Evolutionary conservation across 2,797 vertebrate species (phyloP), one percentile per base, ranked within the genome.

Genomic region (Momotus momota): DNA sequence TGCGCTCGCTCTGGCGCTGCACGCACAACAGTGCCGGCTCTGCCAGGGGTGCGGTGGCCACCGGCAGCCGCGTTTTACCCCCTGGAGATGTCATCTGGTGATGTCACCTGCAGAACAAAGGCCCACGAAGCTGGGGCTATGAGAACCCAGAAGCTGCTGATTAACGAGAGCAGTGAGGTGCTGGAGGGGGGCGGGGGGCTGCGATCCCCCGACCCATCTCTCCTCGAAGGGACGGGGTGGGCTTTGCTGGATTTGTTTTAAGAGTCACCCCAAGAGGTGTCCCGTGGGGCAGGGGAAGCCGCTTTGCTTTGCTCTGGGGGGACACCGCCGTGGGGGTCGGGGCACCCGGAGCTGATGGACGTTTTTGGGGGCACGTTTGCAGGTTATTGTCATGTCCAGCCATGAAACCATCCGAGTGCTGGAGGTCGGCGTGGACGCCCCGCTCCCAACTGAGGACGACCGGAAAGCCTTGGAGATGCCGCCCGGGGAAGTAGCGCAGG

Each of bases 311-410:
- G 33, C 22, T 14, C 19, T 10, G 64, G 0, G 19, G 26, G 77
- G 57, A 7, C 25, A 3, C 17, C 3, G 0, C 57, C 2, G 3
- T 8, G 41, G n/a, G 35, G 12, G 12, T 2, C 4, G 22, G 9
- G 22, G 10, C 10, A 2, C 40, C n/a, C 0, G 15, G 41, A 18
- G 43, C 82, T 90, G 40, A 66, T 3, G 46, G 38, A 6, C 2
- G 0, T 43, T 31, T 33, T 16, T 43, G 41, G 84, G 79, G 65
- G 4, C 88, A 2, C 69, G 17, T 88, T 95, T 94, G 84, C 98
- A 99, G 99, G 99, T 99, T 87, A 99, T 99, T 90, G 99, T 99
- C 97, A 99, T 99, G 99, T 99, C 99, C 64, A 97, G 99, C 93
- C 99, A 99, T 18, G 99, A 99, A 97, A 99, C 99, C 31, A 99